Percentiles rank a stretch among this genome's conserved stretches.
Evolutionary conservation across 2,113 vertebrate genomes (phyloP).

Genomic region (Chlorodrepanis virens): DNA sequence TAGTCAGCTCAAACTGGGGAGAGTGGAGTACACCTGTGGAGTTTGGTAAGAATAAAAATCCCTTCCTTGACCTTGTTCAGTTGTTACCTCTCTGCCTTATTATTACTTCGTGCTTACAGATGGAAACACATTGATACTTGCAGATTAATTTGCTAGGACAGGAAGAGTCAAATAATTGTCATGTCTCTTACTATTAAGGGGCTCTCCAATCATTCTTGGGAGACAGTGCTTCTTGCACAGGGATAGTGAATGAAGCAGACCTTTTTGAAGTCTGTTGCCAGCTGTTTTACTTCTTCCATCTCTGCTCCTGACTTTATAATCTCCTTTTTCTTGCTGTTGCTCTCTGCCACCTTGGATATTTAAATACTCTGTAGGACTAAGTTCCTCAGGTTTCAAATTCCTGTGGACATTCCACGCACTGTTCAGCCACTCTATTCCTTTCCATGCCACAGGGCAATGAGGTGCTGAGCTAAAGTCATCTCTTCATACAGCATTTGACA

Average conservation of each 20-base stretch:
- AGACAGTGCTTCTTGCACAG: background rate
- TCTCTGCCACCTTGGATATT: background rate
- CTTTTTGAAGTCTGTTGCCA: background rate
- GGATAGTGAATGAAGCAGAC: background rate
- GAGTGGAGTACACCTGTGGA: conserved; percentile 43
- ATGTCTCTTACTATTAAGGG: background rate
- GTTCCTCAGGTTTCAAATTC: background rate
- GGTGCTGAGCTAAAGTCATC: background rate
- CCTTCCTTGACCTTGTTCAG: background rate
- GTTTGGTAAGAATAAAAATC: conserved; percentile 44
- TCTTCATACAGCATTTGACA: background rate
- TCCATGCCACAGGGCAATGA: background rate
- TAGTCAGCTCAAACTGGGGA: conserved; percentile 15
- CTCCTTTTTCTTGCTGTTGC: background rate
- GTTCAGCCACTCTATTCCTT: background rate
- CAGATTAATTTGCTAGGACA: background rate
- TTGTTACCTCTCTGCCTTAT: background rate
- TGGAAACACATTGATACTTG: background rate
- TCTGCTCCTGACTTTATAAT: background rate
- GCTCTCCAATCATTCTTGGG: background rate
- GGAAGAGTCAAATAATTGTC: fast-evolving
- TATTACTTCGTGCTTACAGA: background rate
- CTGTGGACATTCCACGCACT: fast-evolving
- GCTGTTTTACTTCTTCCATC: background rate
- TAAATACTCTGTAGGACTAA: background rate